These are phyloP conservation scores for Parthenolecanium corni DNA, from an alignment of 2,888 invertebrate species.

Conservation along the genomic window DNA sequence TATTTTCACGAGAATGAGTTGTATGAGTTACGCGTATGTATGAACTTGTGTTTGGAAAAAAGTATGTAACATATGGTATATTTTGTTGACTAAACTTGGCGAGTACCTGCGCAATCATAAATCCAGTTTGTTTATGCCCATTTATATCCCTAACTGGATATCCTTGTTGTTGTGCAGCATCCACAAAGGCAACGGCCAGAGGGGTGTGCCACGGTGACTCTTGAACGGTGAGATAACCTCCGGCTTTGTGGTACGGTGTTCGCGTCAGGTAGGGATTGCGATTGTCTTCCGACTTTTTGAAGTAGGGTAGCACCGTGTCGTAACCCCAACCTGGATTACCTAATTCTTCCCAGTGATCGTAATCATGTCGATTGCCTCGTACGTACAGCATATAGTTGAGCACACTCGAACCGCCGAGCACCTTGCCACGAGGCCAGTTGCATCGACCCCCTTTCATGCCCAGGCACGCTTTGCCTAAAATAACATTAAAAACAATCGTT, in stretches of 20 bases:
- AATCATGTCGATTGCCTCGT: conserved; percentile 68
- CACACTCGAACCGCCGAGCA: conserved; percentile 76
- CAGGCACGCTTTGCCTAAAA: conserved; percentile 50
- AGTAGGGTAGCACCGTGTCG: conserved; percentile 70
- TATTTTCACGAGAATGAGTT: too few relatives aligned
- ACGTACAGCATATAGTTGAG: conserved; percentile 87
- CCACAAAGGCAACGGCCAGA: conserved; percentile 66
- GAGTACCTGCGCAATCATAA: conserved; percentile 62
- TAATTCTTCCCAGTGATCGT: conserved; percentile 73
- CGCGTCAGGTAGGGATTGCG: conserved; percentile 68
- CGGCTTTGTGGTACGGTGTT: conserved; percentile 42
- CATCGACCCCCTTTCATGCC: conserved; percentile 69
- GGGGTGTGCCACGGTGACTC: conserved; percentile 77
- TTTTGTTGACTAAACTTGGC: too few relatives aligned
- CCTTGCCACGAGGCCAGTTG: conserved; percentile 81
- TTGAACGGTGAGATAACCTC: conserved; percentile 66
- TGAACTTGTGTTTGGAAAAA: too few relatives aligned
- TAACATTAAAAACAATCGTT: background rate
- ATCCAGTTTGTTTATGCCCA: conserved; percentile 65
- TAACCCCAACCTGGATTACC: conserved; percentile 81
- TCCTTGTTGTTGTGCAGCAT: conserved; percentile 64
- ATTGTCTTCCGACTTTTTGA: conserved; percentile 80
- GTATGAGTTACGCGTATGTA: too few relatives aligned
- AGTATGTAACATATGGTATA: too few relatives aligned
- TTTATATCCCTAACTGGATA: conserved; percentile 74